phyloP scores from a whole-genome alignment of 2,797 vertebrate genomes.

The Clarias fuscus region DNA sequence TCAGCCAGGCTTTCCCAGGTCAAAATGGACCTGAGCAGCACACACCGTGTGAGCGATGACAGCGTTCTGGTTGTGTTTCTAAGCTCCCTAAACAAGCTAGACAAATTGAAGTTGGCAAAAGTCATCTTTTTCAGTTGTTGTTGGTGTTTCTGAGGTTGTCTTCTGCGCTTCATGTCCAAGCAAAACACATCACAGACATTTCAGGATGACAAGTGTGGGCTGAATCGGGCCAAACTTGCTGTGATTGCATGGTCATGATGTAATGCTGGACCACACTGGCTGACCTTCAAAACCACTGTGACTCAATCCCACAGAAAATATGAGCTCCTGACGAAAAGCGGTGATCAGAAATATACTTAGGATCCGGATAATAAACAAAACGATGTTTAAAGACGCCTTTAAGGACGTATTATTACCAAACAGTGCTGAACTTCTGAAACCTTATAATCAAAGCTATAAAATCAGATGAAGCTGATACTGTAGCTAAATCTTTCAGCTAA shows the following conservation, averaged over 20 bases:
- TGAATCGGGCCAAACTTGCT: not conserved
- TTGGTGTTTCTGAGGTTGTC: not conserved
- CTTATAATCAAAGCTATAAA: not conserved
- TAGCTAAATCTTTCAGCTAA: not conserved
- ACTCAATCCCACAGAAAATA: not conserved
- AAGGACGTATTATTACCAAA: not conserved
- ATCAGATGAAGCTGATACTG: not conserved
- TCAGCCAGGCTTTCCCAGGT: not conserved
- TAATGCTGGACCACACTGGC: not conserved
- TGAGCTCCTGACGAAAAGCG: not conserved
- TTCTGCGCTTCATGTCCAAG: not conserved
- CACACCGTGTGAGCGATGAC: too few species aligned
- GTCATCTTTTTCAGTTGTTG: not conserved
- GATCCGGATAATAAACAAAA: constrained; percentile 16
- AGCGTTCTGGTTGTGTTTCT: not conserved
- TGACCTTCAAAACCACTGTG: not conserved
- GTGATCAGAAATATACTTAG: not conserved
- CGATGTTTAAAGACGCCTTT: not conserved
- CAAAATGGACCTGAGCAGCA: not conserved
- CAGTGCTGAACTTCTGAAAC: not conserved
- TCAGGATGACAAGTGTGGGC: not conserved
- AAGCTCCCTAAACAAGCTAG: not conserved
- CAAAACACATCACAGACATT: not conserved
- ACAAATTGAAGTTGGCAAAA: not conserved
- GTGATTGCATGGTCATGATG: constrained; percentile 1